Conservation (phyloP, 1,140 invertebrate genomes). For the Solenopsis invicta region DNA sequence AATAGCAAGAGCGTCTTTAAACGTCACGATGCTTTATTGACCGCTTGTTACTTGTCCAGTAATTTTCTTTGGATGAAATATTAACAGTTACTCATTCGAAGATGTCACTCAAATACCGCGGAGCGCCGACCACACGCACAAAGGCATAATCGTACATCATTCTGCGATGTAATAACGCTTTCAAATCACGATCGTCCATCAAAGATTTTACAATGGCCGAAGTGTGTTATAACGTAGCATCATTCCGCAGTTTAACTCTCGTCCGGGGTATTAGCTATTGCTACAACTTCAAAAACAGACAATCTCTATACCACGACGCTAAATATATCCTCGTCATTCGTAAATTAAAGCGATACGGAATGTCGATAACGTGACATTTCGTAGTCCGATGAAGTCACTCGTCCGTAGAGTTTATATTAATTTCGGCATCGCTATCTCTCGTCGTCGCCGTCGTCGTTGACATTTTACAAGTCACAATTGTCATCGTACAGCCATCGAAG, state of each 20-base stretch:
- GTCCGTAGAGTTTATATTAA: background rate
- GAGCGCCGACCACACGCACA: background rate
- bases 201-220: constrained; percentile 29
- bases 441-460: background rate
- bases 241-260: constrained; percentile 27
- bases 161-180: constrained; percentile 30
- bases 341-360: background rate
- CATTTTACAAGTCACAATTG: background rate
- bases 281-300: background rate
- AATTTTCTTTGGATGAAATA: constrained; percentile 48
- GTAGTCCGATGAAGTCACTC: constrained; percentile 16
- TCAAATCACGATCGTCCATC: constrained; percentile 29
- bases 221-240: constrained; percentile 25
- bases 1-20: constrained; percentile 26
- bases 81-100: constrained; percentile 53
- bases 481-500: background rate
- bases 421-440: background rate
- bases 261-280: background rate
- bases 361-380: constrained; percentile 2
- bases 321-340: constrained; percentile 6
- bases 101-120: constrained; percentile 35
- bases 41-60: constrained; percentile 7
- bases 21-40: constrained; percentile 43
- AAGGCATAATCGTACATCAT: constrained; percentile 55
- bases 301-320: background rate